Percentiles rank a stretch among this genome's conserved stretches.
These are phyloP conservation scores for Leptosomus discolor DNA, from an alignment of 2,113 vertebrate genomes.

Conservation along the genomic window DNA sequence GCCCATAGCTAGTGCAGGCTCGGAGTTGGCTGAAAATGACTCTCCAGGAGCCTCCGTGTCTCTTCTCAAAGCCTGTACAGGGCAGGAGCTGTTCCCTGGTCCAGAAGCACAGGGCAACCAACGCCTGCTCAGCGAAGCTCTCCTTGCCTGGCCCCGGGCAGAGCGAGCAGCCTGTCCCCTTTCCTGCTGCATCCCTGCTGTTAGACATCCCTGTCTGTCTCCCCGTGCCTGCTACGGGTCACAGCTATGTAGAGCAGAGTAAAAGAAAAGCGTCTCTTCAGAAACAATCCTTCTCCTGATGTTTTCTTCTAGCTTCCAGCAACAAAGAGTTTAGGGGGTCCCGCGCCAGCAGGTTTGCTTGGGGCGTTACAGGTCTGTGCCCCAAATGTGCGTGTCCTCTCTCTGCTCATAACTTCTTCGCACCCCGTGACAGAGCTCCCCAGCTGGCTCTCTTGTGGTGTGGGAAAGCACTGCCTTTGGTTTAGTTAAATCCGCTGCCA, in stretches of 20 bases:
- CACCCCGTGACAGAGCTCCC: neutral
- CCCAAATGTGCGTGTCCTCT: fast-evolving
- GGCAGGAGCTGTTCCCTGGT: too few relatives aligned
- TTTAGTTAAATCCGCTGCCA: neutral
- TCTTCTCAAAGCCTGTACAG: neutral
- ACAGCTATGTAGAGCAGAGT: neutral
- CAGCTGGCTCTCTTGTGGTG: neutral
- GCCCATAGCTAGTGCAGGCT: neutral
- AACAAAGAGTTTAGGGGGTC: neutral
- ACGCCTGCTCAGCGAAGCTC: neutral
- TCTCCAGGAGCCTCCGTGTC: neutral
- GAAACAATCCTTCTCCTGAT: neutral
- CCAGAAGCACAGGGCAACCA: neutral
- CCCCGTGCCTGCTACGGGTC: fast-evolving
- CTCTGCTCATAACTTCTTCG: too few relatives aligned
- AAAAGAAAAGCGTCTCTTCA: neutral
- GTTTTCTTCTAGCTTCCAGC: neutral
- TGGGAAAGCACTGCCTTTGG: neutral
- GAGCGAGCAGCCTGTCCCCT: neutral
- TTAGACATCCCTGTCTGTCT: too few relatives aligned
- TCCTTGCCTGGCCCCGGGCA: neutral
- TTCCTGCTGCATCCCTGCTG: neutral
- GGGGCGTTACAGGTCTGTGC: neutral
- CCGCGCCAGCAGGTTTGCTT: neutral
- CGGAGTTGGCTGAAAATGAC: neutral